Evolutionary conservation across 2,888 invertebrate genomes (phyloP).

Genomic region (Coecobrya sp.): DNA sequence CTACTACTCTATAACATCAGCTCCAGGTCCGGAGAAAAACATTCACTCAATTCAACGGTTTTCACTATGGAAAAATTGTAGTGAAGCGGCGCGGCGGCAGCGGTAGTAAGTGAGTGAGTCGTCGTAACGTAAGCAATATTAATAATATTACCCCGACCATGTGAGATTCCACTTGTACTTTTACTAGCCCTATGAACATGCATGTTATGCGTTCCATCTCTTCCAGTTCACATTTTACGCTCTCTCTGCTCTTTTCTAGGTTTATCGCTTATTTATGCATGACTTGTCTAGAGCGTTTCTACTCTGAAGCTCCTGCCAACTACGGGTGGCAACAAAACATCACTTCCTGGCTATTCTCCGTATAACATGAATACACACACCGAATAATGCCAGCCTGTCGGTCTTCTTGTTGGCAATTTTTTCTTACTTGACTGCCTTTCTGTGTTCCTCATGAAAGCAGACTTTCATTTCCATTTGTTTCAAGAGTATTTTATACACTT

Average conservation of each 20-base stretch:
- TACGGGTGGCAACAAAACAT: slow-evolving; percentile 35
- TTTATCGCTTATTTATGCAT: slow-evolving; percentile 79
- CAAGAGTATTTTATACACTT: background rate
- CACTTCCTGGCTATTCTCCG: background rate
- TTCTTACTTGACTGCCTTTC: background rate
- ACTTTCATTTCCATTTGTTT: slow-evolving; percentile 31
- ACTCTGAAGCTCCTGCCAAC: slow-evolving; percentile 18
- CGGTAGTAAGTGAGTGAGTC: background rate
- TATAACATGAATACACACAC: background rate
- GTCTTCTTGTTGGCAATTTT: slow-evolving; percentile 32
- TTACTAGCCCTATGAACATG: background rate
- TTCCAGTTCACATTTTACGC: slow-evolving; percentile 7
- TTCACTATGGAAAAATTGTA: background rate
- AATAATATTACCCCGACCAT: background rate
- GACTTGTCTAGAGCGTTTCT: slow-evolving; percentile 71
- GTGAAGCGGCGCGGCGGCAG: background rate
- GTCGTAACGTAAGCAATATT: background rate
- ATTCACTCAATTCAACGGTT: slow-evolving; percentile 27
- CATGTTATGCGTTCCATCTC: background rate
- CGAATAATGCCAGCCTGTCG: slow-evolving; percentile 27
- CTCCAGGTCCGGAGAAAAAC: background rate
- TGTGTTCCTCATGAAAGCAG: slow-evolving; percentile 15
- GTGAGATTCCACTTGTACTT: background rate
- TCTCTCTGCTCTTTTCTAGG: slow-evolving; percentile 11
- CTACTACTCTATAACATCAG: slow-evolving; percentile 15